Evolutionary conservation across 2,113 vertebrate genomes (phyloP).

Genomic region (Natator depressus): DNA sequence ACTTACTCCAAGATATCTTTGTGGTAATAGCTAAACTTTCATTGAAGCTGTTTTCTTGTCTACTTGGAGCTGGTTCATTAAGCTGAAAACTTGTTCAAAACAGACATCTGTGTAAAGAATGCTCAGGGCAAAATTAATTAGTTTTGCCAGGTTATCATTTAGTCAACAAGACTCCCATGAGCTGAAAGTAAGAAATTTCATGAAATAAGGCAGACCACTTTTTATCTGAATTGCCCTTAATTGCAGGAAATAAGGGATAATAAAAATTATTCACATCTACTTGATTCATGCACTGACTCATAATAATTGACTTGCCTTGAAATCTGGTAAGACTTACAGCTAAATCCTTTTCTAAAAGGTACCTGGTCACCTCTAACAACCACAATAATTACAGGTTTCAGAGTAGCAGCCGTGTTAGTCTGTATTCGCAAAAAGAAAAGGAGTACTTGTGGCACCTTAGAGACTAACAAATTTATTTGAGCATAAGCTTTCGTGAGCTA

Average conservation of each 20-base stretch:
- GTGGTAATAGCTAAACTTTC: slow-evolving; percentile 9
- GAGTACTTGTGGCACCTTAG: too few relatives aligned
- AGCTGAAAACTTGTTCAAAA: slow-evolving; percentile 48
- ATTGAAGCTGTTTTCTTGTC: slow-evolving; percentile 23
- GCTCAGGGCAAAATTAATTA: slow-evolving; percentile 63
- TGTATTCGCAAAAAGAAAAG: too few relatives aligned
- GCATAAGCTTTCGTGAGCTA: too few relatives aligned
- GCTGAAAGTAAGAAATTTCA: slow-evolving; percentile 38
- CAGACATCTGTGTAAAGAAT: slow-evolving; percentile 23
- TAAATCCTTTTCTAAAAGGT: background rate
- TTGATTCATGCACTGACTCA: slow-evolving; percentile 7
- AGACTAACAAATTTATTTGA: too few relatives aligned
- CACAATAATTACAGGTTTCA: too few relatives aligned
- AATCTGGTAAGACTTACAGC: background rate
- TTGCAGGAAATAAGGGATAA: slow-evolving; percentile 1
- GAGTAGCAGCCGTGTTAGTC: too few relatives aligned
- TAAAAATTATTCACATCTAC: slow-evolving; percentile 26
- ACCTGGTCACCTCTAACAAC: fast-evolving
- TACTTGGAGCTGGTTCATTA: slow-evolving; percentile 48
- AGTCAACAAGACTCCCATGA: background rate
- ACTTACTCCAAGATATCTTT: background rate
- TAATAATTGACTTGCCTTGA: slow-evolving; percentile 12
- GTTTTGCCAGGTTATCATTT: slow-evolving; percentile 44
- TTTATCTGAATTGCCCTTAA: slow-evolving; percentile 40
- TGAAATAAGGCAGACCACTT: background rate